Percentiles rank a stretch among this genome's conserved stretches.
These are phyloP conservation scores for Mechanitis messenoides DNA, from an alignment of 2,888 invertebrate genomes.

Conservation along the genomic window DNA sequence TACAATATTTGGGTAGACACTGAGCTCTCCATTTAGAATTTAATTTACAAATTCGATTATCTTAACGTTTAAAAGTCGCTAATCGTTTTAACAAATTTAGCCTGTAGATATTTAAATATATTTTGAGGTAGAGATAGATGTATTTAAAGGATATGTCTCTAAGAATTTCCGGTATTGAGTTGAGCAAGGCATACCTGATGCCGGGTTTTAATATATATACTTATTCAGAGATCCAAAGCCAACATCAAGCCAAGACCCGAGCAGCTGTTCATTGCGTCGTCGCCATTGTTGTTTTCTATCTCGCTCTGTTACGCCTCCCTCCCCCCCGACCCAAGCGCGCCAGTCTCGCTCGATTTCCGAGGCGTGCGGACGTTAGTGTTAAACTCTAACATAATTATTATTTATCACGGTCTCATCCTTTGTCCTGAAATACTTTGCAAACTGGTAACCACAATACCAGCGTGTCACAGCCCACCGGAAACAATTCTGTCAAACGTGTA, in stretches of 20 bases:
- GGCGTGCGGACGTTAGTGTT: conserved; percentile 50
- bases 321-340: conserved; percentile 38
- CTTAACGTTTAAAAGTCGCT: too few relatives aligned
- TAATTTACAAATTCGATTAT: too few relatives aligned
- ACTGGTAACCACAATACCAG: conserved; percentile 25
- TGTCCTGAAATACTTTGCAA: conserved; percentile 57
- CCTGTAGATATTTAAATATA: neutral
- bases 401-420: conserved; percentile 66
- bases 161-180: conserved; percentile 16
- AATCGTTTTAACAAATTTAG: too few relatives aligned
- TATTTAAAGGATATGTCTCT: conserved; percentile 7
- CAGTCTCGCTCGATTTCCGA: conserved; percentile 73
- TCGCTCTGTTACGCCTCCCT: conserved; percentile 42
- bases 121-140: neutral
- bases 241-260: conserved; percentile 38
- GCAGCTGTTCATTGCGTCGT: conserved; percentile 67
- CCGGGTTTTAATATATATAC: too few relatives aligned
- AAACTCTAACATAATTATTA: conserved; percentile 34
- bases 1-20: too few relatives aligned
- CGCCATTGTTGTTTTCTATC: conserved; percentile 63
- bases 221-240: conserved; percentile 23
- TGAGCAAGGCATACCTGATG: conserved; percentile 7
- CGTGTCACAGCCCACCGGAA: conserved; percentile 13
- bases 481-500: conserved; percentile 31
- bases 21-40: too few relatives aligned